Evolutionary conservation across 2,797 vertebrate species (phyloP), one percentile per base, ranked within the genome.

Genomic region (Leuciscus waleckii): DNA sequence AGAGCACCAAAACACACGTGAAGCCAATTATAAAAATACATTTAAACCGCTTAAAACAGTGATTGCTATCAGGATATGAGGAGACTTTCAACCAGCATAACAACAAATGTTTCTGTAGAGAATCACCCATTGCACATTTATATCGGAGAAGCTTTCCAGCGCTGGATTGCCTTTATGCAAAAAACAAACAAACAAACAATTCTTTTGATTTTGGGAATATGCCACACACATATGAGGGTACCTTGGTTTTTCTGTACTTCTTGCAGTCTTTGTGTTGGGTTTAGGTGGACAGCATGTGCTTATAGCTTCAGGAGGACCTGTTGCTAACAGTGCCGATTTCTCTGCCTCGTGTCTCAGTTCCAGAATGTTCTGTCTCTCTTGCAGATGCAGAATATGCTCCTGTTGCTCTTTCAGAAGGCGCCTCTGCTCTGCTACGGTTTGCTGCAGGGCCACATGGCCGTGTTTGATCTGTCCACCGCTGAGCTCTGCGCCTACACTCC

Each of bases 321-420:
- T 79, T 54, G 88, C 91, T 81, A 79, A 75, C 58, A 87, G 81
- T 0, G 54, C 69, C 0, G 79, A 77, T 82, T 76, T 92, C 84
- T 94, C 88, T 16, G 89, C 85, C 41, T 95, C 94, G 91, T 93
- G 92, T 90, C 87, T 90, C 58, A 94, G 86, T 81, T 90, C 92
- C 56, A 89, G 92, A 82, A 94, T 84, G 32, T 89, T 94, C 91
- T 96, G 96, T 79, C 93, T 92, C 91, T 95, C 91, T 90, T 94
- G 96, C 85, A 98, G 94, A 65, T 84, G 91, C 19, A 90, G 84
- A 77, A 99, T 99, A 89, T 96, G 91, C 86, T 96, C 93, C 86
- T 95, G 94, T 91, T 99, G 97, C 89, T 97, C 96, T 91, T 94
- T 93, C 90, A 98, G 95, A 89, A 96, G 96, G 88, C 92, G 94